A percentile compares a stretch with the other conserved stretches of the same genome.
phyloP scores from a whole-genome alignment of 2,888 invertebrate genomes.

The Megaustenia siamemsis region DNA sequence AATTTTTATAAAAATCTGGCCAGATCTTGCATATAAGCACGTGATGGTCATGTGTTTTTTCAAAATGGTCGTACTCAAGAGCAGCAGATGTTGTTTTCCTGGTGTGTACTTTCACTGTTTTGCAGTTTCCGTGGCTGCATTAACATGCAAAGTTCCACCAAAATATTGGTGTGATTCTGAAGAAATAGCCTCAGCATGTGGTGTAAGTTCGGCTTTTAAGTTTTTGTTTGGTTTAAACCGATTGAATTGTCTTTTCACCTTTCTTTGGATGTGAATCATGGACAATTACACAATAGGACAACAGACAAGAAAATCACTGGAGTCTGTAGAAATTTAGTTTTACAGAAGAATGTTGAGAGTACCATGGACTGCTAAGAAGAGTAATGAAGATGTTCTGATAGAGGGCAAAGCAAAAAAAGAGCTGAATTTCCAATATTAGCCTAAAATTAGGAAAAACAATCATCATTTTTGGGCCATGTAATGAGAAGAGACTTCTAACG shows the following conservation, averaged over 20 bases:
- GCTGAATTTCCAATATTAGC: no score
- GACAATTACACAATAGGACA: no score
- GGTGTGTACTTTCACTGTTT: neutral
- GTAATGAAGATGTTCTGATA: no score
- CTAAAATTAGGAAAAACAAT: no score
- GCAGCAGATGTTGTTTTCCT: neutral
- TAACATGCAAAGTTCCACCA: slow-evolving; percentile 61
- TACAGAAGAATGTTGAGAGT: no score
- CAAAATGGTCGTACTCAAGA: slow-evolving; percentile 40
- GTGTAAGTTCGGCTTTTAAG: slow-evolving; percentile 13
- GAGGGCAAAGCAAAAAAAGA: no score
- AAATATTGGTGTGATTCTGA: slow-evolving; percentile 64
- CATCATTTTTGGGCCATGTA: no score
- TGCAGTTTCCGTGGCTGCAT: slow-evolving; percentile 19
- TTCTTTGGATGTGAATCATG: neutral
- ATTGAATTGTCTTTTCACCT: neutral
- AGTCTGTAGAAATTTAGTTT: no score
- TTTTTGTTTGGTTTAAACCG: neutral
- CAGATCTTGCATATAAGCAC: no score
- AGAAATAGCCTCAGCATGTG: slow-evolving; percentile 58
- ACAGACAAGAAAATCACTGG: neutral
- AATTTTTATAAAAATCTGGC: no score
- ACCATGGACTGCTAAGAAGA: no score
- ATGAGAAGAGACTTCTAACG: no score
- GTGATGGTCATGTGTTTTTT: slow-evolving; percentile 30